Evolutionary conservation across 2,113 vertebrate genomes (phyloP).

Genomic region (Antigone vipio): DNA sequence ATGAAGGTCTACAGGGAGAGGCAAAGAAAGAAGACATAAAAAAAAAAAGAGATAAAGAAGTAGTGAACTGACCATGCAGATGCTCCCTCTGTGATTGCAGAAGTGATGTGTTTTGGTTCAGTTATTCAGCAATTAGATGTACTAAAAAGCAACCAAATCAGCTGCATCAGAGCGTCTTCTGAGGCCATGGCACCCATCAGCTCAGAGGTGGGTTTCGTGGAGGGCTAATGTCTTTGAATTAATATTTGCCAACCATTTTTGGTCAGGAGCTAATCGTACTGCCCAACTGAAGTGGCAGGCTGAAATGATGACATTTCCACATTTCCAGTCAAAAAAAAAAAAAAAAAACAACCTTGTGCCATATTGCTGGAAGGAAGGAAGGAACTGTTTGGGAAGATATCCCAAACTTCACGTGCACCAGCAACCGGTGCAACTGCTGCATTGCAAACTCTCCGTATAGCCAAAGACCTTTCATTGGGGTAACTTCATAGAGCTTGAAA

Average conservation of each 20-base stretch:
- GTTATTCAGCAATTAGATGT: background rate
- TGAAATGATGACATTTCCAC: rapidly evolving
- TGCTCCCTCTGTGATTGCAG: background rate
- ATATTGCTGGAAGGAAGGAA: background rate
- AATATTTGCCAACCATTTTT: background rate
- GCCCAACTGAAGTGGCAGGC: rapidly evolving
- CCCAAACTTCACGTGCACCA: rapidly evolving
- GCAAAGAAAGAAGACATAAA: background rate
- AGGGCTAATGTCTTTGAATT: background rate
- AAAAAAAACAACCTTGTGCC: background rate
- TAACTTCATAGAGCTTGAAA: background rate
- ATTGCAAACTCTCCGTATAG: background rate
- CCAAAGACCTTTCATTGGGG: background rate
- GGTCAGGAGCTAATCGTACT: rapidly evolving
- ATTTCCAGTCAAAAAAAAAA: background rate
- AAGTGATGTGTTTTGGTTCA: background rate
- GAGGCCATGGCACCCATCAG: background rate
- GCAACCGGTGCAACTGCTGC: background rate
- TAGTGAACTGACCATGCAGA: background rate
- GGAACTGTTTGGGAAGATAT: background rate
- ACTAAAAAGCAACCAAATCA: background rate
- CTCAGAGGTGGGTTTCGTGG: background rate
- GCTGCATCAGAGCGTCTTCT: background rate
- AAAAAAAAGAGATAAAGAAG: too few species aligned
- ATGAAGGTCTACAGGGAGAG: too few species aligned